phyloP scores from a whole-genome alignment of 2,888 invertebrate species.

The Pilophorus perplexus region DNA sequence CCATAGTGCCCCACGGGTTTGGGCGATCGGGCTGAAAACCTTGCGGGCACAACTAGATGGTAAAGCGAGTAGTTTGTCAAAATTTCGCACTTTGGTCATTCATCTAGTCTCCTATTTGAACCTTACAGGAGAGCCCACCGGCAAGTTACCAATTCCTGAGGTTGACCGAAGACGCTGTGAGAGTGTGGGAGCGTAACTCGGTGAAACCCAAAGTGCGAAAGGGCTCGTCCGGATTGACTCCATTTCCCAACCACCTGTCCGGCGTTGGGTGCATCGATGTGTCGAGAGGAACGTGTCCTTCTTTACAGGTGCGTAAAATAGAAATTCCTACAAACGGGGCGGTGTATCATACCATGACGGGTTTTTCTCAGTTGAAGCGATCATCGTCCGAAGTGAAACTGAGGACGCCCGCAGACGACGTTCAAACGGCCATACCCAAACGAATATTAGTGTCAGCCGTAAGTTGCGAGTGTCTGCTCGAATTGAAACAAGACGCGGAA shows the following conservation, averaged over 20 bases:
- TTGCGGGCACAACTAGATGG: too few relatives aligned
- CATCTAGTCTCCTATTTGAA: too few relatives aligned
- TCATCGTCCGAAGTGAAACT: conserved; percentile 27
- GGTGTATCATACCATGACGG: neutral
- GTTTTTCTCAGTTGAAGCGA: conserved; percentile 27
- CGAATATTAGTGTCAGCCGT: conserved; percentile 10
- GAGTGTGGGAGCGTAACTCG: conserved; percentile 16
- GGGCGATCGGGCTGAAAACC: too few relatives aligned
- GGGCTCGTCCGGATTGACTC: neutral
- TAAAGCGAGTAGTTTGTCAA: too few relatives aligned
- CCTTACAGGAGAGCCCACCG: neutral
- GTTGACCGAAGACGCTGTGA: conserved; percentile 26
- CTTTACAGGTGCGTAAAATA: conserved; percentile 2
- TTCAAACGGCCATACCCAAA: conserved; percentile 1
- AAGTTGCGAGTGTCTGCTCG: conserved; percentile 9
- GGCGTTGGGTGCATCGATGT: conserved; percentile 2
- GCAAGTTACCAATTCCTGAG: conserved; percentile 21
- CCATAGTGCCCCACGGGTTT: too few relatives aligned
- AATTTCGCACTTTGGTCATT: too few relatives aligned
- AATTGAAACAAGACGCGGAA: conserved; percentile 4
- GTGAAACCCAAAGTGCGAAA: neutral
- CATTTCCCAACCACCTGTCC: conserved; percentile 2
- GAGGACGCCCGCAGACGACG: neutral
- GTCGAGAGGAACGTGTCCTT: neutral
- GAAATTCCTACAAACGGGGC: neutral